Conservation (phyloP, 2,797 vertebrate genomes). For the Lateolabrax maculatus region DNA sequence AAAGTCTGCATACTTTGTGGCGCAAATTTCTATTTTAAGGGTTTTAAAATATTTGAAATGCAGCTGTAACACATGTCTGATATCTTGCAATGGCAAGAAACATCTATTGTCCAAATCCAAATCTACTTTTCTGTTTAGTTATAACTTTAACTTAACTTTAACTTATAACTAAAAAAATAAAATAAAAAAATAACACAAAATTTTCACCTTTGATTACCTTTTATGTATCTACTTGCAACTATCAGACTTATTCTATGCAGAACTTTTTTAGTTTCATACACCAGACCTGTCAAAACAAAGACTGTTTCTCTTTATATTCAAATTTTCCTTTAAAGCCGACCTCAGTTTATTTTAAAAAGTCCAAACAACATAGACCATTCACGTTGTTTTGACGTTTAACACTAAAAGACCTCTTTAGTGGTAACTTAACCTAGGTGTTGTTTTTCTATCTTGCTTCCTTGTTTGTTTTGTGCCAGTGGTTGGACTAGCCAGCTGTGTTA, state of each 20-base stretch:
- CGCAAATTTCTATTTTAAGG: slow-evolving; percentile 36
- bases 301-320: slow-evolving; percentile 74
- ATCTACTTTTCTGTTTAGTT: slow-evolving; percentile 2
- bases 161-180: too few relatives aligned
- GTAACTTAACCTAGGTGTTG: slow-evolving; percentile 77
- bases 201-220: not conserved
- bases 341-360: slow-evolving; percentile 81
- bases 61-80: not conserved
- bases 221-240: not conserved
- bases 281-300: slow-evolving; percentile 60
- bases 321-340: slow-evolving; percentile 66
- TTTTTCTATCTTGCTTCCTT: slow-evolving; percentile 77
- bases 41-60: not conserved
- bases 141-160: too few relatives aligned
- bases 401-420: slow-evolving; percentile 86
- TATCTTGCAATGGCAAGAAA: not conserved
- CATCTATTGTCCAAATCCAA: not conserved
- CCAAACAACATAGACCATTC: slow-evolving; percentile 66
- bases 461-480: slow-evolving; percentile 82
- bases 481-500: slow-evolving; percentile 84
- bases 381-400: slow-evolving; percentile 79
- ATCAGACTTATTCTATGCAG: not conserved
- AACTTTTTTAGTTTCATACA: slow-evolving; percentile 21
- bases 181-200: too few relatives aligned
- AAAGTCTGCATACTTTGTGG: slow-evolving; percentile 51